A percentile compares a stretch with the other conserved stretches of the same genome.
Evolutionary conservation across 1,140 invertebrate genomes (phyloP).

Genomic region (Gryllus bimaculatus): DNA sequence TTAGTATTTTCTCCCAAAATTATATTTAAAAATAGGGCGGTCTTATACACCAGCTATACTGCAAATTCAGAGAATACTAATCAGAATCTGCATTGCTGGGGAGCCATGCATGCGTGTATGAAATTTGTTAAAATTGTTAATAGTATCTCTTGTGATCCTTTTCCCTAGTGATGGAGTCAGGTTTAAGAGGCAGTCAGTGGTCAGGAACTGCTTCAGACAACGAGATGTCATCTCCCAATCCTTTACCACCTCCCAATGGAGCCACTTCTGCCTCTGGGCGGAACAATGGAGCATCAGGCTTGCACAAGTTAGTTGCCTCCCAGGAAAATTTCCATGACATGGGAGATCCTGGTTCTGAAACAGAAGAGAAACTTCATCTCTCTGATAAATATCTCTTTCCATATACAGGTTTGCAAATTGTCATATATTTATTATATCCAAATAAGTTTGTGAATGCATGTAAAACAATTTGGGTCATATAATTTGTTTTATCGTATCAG

Average conservation of each 20-base stretch:
- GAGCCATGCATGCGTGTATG: too few relatives aligned
- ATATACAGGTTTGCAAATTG: slow-evolving; percentile 48
- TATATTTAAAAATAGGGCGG: too few relatives aligned
- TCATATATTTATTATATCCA: slow-evolving; percentile 14
- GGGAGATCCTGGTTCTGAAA: slow-evolving; percentile 52
- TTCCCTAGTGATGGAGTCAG: slow-evolving; percentile 11
- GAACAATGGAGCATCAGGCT: slow-evolving; percentile 20
- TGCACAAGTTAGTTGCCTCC: slow-evolving; percentile 43
- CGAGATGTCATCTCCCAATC: slow-evolving; percentile 55
- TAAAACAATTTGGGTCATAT: background rate
- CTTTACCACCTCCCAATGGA: slow-evolving; percentile 51
- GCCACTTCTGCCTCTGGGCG: too few relatives aligned
- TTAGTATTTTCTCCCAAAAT: too few relatives aligned
- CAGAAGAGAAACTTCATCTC: slow-evolving; percentile 58
- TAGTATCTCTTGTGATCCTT: too few relatives aligned
- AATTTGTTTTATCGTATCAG: slow-evolving; percentile 27
- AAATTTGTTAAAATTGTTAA: too few relatives aligned
- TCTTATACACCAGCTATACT: too few relatives aligned
- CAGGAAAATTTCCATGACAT: slow-evolving; percentile 51
- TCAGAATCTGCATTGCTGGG: too few relatives aligned
- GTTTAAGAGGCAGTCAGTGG: slow-evolving; percentile 54
- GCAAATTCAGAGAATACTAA: too few relatives aligned
- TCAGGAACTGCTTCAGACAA: slow-evolving; percentile 67
- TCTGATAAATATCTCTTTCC: slow-evolving; percentile 70
- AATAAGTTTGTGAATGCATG: background rate